Evolutionary conservation across 2,113 vertebrate species (phyloP).

Genomic region (Mormyrus iriodes): DNA sequence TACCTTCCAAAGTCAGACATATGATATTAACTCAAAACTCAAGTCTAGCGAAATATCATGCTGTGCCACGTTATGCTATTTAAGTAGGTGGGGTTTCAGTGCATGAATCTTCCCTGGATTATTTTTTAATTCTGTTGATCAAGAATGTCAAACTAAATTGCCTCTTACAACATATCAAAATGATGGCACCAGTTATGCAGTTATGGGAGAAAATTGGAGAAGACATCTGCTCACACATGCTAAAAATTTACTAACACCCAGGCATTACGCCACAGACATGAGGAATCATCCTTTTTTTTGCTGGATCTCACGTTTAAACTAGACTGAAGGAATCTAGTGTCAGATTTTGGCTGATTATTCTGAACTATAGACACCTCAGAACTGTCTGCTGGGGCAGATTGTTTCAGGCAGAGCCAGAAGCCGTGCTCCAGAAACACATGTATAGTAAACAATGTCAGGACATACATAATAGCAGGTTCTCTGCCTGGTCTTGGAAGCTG

Average conservation of each 20-base stretch:
- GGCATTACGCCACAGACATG: not conserved
- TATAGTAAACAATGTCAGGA: constrained; percentile 23
- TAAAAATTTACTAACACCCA: not conserved
- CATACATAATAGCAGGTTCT: constrained; percentile 19
- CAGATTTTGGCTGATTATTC: constrained; percentile 26
- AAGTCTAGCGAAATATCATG: not conserved
- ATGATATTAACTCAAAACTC: not conserved
- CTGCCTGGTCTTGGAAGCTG: constrained; percentile 3
- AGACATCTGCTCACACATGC: not conserved
- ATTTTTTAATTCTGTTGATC: not conserved
- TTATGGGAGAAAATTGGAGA: not conserved
- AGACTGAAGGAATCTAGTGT: not conserved
- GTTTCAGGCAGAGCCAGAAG: not conserved
- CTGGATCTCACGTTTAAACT: not conserved
- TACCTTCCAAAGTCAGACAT: not conserved
- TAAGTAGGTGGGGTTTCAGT: not conserved
- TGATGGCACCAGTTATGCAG: not conserved
- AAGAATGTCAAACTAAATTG: not conserved
- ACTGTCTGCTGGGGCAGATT: not conserved
- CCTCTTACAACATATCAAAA: not conserved
- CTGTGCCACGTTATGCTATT: not conserved
- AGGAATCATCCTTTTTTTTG: not conserved
- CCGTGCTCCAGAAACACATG: constrained; percentile 20
- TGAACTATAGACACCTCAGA: not conserved
- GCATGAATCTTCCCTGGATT: not conserved